A percentile compares a stretch with the other conserved stretches of the same genome.
Evolutionary conservation across 2,797 vertebrate genomes (phyloP).

Genomic region (Mormyrus proboscirostris): DNA sequence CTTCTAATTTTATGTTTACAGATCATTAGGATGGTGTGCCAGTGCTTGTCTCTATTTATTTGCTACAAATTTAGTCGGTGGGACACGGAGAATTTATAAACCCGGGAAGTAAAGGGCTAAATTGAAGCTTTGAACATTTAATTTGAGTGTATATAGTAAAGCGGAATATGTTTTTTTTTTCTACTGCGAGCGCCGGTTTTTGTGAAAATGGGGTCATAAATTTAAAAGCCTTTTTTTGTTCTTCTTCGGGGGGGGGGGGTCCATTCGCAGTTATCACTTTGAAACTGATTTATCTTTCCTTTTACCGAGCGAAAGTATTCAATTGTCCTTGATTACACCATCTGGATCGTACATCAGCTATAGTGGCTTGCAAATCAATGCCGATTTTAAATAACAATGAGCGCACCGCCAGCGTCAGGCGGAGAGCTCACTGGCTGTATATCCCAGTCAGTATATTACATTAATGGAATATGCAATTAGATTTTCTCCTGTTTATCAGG

Average conservation of each 20-base stretch:
- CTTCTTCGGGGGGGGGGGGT: not conserved
- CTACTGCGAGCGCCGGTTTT: not conserved
- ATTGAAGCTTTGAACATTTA: slow-evolving; percentile 18
- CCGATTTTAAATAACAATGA: slow-evolving; percentile 28
- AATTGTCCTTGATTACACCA: slow-evolving; percentile 29
- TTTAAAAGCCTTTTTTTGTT: slow-evolving; percentile 5
- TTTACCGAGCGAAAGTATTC: slow-evolving; percentile 24
- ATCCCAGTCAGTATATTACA: slow-evolving; percentile 26
- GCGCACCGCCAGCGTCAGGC: slow-evolving; percentile 9
- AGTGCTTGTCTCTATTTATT: slow-evolving; percentile 2
- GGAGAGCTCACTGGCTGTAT: not conserved
- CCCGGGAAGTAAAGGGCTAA: slow-evolving; percentile 10
- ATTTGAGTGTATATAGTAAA: not conserved
- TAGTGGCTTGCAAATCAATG: slow-evolving; percentile 25
- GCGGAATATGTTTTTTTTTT: slow-evolving; percentile 10
- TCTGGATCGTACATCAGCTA: slow-evolving; percentile 21
- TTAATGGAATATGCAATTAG: slow-evolving; percentile 50
- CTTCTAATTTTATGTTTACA: slow-evolving; percentile 8
- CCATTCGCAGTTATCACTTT: slow-evolving; percentile 25
- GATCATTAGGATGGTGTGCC: not conserved
- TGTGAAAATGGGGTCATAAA: slow-evolving; percentile 16
- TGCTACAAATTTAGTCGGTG: not conserved
- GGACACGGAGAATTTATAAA: not conserved
- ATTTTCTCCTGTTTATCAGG: slow-evolving; percentile 37
- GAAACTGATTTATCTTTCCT: slow-evolving; percentile 30